Base-by-base conservation (phyloP, 2,888 invertebrate species). In the Synergus itoensis region DNA sequence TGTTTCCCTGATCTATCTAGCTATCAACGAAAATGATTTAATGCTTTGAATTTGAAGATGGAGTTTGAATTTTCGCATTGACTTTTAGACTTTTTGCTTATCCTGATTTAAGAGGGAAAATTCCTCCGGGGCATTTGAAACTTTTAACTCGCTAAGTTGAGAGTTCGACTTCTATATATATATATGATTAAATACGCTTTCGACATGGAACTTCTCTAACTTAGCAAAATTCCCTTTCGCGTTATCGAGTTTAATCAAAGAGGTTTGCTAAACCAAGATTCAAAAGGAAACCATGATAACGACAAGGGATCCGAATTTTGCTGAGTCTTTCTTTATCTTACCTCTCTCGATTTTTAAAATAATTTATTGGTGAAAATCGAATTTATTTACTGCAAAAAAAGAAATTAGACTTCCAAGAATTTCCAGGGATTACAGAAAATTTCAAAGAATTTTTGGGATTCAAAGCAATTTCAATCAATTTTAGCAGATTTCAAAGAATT, bases 191-290 rank as follows among this genome's bases (percentile, higher is more conserved):
- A 73, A 73, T 73, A 73, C 11, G 73, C 14, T 73, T 36, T 73
- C 69, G 69, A 53, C 69, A 53, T 73, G 69, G 18, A 73, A 12
- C 73, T 73, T 16, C 53, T 48, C 36, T 73, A 53, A 45, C 48
- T 73, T 73, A 11, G 73, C 53, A n/a, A 73, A 73, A 53, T 73
- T 53, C 48, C 36, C 53, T 53, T 73, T 73, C 73, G 36, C 73
- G 53, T 53, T 73, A 73, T 73, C 73, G 40, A 73, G 73, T 73
- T 73, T 73, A 73, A 73, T 73, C 73, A 73, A 36, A 36, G n/a
- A 73, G 36, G 28, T 73, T 73, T 11, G 36, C 73, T n/a, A 53
- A 53, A 53, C 73, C 36, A 36, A 53, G 53, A 73, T 73, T 53
- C 73, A 73, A 53, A 53, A 53, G 28, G 53, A 40, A 73, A 73